Percentiles rank a stretch among this genome's conserved stretches.
Conservation (phyloP, 2,113 vertebrate species). For the Meleagris gallopavo region DNA sequence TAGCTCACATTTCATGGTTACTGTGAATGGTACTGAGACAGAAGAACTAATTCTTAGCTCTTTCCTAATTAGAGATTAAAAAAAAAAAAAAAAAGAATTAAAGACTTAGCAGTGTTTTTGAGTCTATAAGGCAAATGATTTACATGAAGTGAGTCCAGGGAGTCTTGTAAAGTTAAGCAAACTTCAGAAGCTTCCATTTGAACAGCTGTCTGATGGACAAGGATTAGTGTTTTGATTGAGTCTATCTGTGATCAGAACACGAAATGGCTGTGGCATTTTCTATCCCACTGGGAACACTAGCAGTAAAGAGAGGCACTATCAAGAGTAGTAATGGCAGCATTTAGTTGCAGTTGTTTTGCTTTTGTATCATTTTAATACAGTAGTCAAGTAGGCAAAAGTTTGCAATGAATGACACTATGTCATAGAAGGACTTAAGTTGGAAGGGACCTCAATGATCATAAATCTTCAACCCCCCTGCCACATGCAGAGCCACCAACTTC, state of each 20-base stretch:
- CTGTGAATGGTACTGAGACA: not conserved
- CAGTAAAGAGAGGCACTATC: not conserved
- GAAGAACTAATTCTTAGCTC: not conserved
- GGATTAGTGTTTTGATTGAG: not conserved
- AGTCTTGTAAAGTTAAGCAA: not conserved
- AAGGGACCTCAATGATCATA: too few relatives aligned
- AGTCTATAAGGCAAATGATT: not conserved
- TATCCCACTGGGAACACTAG: not conserved
- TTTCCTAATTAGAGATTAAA: not conserved
- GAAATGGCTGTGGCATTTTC: not conserved
- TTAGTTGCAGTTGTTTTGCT: not conserved
- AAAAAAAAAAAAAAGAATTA: not conserved
- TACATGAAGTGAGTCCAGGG: not conserved
- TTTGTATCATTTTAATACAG: not conserved
- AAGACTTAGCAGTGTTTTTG: not conserved
- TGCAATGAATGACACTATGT: too few relatives aligned
- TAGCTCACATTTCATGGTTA: not conserved
- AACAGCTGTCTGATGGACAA: not conserved
- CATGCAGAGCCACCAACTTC: too few relatives aligned
- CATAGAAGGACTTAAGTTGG: too few relatives aligned
- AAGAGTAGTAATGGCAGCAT: not conserved
- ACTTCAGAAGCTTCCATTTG: not conserved
- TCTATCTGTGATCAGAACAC: not conserved
- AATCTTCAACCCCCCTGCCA: too few relatives aligned
- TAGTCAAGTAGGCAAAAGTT: not conserved